These are phyloP conservation scores for Achlya flavicornis DNA, from an alignment of 2,888 invertebrate genomes.

Conservation along the genomic window DNA sequence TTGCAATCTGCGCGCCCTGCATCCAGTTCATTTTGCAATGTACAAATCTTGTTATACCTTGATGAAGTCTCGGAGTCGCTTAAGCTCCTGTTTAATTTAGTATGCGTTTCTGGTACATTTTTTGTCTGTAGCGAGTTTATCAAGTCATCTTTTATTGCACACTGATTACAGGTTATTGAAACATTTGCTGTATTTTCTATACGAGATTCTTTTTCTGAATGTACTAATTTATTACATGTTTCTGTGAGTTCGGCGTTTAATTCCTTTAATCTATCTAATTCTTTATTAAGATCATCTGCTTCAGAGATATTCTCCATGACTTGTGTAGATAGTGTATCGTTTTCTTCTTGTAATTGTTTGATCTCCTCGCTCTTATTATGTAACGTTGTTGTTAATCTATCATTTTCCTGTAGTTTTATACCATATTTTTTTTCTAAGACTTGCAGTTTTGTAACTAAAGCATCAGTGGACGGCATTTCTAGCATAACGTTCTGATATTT, in stretches of 20 bases:
- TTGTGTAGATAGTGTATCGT: conserved; percentile 81
- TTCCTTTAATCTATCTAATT: conserved; percentile 53
- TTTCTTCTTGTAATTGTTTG: conserved; percentile 74
- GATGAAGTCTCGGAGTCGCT: conserved; percentile 70
- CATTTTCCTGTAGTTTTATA: conserved; percentile 49
- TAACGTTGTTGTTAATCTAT: conserved; percentile 46
- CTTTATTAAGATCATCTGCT: conserved; percentile 72
- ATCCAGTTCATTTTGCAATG: conserved; percentile 69
- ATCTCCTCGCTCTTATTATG: conserved; percentile 50
- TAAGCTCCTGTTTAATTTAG: conserved; percentile 64
- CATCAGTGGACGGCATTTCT: conserved; percentile 57
- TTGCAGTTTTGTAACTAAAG: conserved; percentile 54
- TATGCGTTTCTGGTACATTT: conserved; percentile 34
- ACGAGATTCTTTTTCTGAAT: conserved; percentile 28
- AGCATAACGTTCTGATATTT: conserved; percentile 58
- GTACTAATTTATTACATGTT: conserved; percentile 45
- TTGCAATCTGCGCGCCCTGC: conserved; percentile 74
- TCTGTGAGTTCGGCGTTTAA: conserved; percentile 44
- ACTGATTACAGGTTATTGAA: conserved; percentile 42
- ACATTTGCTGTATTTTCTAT: conserved; percentile 14
- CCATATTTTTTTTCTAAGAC: conserved; percentile 55
- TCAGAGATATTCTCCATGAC: conserved; percentile 84
- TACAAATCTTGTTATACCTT: conserved; percentile 69
- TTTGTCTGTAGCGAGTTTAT: conserved; percentile 41
- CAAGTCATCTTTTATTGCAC: conserved; percentile 48